Conservation (phyloP, 2,113 vertebrate species). For the Rattus rattus region DNA sequence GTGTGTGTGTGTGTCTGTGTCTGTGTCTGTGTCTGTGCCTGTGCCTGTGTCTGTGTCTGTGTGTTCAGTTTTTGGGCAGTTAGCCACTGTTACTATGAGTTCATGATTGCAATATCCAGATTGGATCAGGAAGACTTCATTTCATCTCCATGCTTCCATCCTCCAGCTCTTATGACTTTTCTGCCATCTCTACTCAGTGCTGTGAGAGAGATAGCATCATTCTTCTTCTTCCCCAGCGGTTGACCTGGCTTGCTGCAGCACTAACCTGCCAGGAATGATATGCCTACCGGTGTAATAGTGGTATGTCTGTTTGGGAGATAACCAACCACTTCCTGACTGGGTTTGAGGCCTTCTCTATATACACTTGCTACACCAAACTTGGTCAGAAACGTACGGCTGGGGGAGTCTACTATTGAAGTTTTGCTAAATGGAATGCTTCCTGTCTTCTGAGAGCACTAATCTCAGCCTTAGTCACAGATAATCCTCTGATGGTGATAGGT, state of each 20-base stretch:
- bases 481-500: neutral
- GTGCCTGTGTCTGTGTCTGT: too few relatives aligned
- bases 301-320: neutral
- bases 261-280: neutral
- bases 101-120: neutral
- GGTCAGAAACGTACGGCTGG: neutral
- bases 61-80: neutral
- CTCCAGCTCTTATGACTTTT: neutral
- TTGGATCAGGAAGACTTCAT: neutral
- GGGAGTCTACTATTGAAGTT: neutral
- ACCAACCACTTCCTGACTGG: neutral
- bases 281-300: neutral
- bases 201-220: neutral
- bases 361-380: neutral
- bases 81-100: neutral
- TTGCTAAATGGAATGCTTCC: neutral
- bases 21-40: neutral
- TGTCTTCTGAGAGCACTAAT: neutral
- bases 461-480: neutral
- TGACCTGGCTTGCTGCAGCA: neutral
- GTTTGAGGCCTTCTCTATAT: neutral
- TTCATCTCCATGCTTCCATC: neutral
- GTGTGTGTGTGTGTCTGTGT: neutral
- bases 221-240: neutral
- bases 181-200: too few relatives aligned